phyloP scores from a whole-genome alignment of 2,888 invertebrate genomes.

The Nezara viridula region DNA sequence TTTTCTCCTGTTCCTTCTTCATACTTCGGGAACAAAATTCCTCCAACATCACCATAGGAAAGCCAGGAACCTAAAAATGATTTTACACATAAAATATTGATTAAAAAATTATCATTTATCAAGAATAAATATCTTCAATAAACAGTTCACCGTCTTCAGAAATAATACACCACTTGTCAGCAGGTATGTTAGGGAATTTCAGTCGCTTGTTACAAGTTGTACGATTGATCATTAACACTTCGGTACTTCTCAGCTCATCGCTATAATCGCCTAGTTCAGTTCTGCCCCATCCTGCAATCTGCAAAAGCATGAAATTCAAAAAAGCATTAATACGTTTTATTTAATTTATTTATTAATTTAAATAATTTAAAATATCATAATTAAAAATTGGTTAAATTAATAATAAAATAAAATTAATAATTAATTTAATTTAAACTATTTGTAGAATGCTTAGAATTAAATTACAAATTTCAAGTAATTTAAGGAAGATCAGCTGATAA shows the following conservation, averaged over 20 bases:
- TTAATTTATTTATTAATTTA: too few species aligned
- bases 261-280: neutral
- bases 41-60: neutral
- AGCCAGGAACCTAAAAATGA: neutral
- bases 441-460: too few species aligned
- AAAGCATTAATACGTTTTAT: too few species aligned
- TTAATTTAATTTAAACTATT: too few species aligned
- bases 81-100: neutral
- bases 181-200: neutral
- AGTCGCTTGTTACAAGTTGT: neutral
- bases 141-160: neutral
- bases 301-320: neutral
- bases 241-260: neutral
- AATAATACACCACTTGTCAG: conserved; percentile 14
- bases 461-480: too few species aligned
- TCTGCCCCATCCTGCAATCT: neutral
- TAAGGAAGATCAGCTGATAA: too few species aligned
- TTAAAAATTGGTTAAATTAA: too few species aligned
- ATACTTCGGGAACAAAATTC: neutral
- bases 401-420: too few species aligned
- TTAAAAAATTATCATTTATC: neutral
- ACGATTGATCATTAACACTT: neutral
- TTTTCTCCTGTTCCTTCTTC: neutral
- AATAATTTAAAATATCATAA: too few species aligned
- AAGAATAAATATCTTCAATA: neutral